Conservation (phyloP, 1,140 invertebrate species). For the Planococcus citri region DNA sequence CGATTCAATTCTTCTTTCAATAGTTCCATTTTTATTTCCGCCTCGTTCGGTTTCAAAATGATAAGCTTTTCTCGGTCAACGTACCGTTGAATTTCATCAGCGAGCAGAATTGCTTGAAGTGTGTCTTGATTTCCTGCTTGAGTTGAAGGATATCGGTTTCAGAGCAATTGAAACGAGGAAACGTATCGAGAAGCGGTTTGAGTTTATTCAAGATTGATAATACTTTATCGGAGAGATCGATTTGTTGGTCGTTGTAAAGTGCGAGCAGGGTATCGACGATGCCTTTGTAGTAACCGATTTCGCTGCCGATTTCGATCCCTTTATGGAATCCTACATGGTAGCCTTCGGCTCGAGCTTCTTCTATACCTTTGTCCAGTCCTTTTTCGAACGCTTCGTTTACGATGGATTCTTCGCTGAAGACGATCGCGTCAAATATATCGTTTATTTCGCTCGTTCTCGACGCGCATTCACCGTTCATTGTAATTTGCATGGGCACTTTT, state of each 20-base stretch:
- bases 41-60: too few relatives aligned
- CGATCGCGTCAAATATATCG: slow-evolving; percentile 29
- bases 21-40: slow-evolving; percentile 23
- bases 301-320: slow-evolving; percentile 32
- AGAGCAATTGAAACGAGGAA: slow-evolving; percentile 30
- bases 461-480: neutral
- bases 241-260: slow-evolving; percentile 16
- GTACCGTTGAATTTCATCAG: slow-evolving; percentile 30
- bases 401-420: slow-evolving; percentile 29
- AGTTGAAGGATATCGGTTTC: slow-evolving; percentile 29
- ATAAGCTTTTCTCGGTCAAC: slow-evolving; percentile 24
- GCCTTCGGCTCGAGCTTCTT: slow-evolving; percentile 31
- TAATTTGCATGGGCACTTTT: too few relatives aligned
- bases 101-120: slow-evolving; percentile 32
- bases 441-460: neutral
- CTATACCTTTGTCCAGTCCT: slow-evolving; percentile 30
- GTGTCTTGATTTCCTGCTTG: slow-evolving; percentile 29
- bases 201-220: slow-evolving; percentile 28
- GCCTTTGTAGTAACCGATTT: slow-evolving; percentile 32
- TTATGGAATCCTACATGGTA: slow-evolving; percentile 33
- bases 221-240: slow-evolving; percentile 25
- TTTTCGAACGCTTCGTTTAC: slow-evolving; percentile 28
- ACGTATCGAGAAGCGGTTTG: slow-evolving; percentile 28
- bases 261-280: slow-evolving; percentile 19
- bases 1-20: slow-evolving; percentile 37